Evolutionary conservation across 92 coral and sea anemone genomes (phyloP), one percentile per base, ranked within the genome.

Genomic region (Palythoa grandis): DNA sequence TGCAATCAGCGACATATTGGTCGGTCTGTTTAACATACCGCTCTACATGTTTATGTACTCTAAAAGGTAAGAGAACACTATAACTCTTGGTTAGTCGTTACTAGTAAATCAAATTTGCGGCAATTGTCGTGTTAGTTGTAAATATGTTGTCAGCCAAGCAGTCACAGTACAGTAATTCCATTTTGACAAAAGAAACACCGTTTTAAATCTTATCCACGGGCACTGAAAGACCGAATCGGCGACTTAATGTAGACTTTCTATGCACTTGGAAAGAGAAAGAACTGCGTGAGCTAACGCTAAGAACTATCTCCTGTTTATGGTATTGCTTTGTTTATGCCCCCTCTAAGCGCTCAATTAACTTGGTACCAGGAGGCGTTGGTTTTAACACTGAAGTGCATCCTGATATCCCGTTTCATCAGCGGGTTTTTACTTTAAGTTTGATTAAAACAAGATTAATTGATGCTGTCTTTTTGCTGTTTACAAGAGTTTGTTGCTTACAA

Each of bases 1-100:
- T 65, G 98, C 98, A 3, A 85, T 94, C 54, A 92, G 95, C 84
- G 98, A 94, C 56, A 93, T 94, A 25, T 79, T 94, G 39, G 95
- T 92, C 11, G 98, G 95, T 12, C 67, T 87, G 17, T 71, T 94
- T 38, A 92, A 92, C 52, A 91, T 94, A 22, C 98, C 98, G 19
- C 89, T 94, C 3, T 94, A 93, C 86, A 94, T 90, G 93, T 94
- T 48, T n/a, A 66, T 80, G 5, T 80, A 80, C 85, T 43, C 50
- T 43, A 8, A 5, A 3, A 66, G 85, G 85, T 80, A 80, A 80
- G 85, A 4, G 13, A 19, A 2, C n/a, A 76, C 50, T 76, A 2
- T 13, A 74, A 47, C 23, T 5, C 68, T 35, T 29, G 24, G n/a
- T 69, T 29, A 37, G 14, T 12, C 13, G 24, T n/a, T 75, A 52